Evolutionary conservation across 2,797 vertebrate species (phyloP), one percentile per base, ranked within the genome.

Genomic region (Acrossocheilus fasciatus): DNA sequence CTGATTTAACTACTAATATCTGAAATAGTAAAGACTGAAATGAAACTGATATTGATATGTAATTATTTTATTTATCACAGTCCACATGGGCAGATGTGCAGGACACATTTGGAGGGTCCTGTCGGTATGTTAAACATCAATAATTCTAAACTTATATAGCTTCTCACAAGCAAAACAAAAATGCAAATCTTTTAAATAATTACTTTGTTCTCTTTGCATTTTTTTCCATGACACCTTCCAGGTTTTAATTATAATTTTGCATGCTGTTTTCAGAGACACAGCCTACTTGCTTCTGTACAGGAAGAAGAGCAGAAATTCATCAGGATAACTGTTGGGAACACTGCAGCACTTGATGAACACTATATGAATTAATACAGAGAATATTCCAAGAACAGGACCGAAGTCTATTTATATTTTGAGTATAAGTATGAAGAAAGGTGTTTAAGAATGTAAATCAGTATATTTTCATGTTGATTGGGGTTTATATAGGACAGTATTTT

Each of bases 71-170:
- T 83, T 7, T 87, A 72, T 23, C 54, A 8, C 54, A 96, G 95
- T 82, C 15, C 0, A 87, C 87, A 59, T 96, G 95, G 95, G 10
- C 87, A 43, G 26, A 90, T 0, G 92, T 96, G 39, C 23, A 89
- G 88, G 0, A 0, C 2, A 86, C 94, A 6, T 95, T 93, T 83
- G 92, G 83, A 86, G 90, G 93, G 68, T 73, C 17, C 34, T 8
- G 0, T 66, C 6, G 66, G 17, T 69, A 39, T 20, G 34, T 39
- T 69, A 20, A 10, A 36, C 34, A 20, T 39, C 17, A 39, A 36
- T 39, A 0, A 47, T 11, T 4, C 26, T 39, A 36, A 11, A 76
- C 47, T 11, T 75, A 1, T 2, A 8, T 34, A 52, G 4, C 26
- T 81, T 69, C 6, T 20, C 43, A 81, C 23, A 54, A 52, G 34